Evolutionary conservation across 2,888 invertebrate species (phyloP).

Genomic region (Cephus pygmeus): DNA sequence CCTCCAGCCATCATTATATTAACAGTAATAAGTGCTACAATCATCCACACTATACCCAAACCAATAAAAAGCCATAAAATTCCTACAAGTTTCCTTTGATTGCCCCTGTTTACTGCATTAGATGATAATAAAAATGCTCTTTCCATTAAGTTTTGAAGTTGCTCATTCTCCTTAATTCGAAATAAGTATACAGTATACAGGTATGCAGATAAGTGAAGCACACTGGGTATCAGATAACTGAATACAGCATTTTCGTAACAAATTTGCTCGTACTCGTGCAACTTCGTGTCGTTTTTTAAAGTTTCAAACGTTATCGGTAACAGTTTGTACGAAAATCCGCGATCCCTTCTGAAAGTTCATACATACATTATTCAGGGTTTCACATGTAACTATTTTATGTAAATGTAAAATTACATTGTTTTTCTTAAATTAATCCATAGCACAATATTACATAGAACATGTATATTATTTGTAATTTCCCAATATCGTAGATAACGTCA

Average conservation of each 20-base stretch:
- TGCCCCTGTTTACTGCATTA: slow-evolving; percentile 74
- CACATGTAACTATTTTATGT: not conserved
- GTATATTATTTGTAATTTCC: not conserved
- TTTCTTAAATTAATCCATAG: not conserved
- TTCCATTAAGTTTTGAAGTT: slow-evolving; percentile 85
- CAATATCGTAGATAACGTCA: too few species aligned
- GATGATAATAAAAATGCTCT: slow-evolving; percentile 82
- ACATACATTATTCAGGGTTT: not conserved
- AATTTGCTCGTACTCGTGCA: slow-evolving; percentile 70
- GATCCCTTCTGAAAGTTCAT: slow-evolving; percentile 71
- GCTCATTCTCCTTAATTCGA: slow-evolving; percentile 83
- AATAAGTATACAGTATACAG: slow-evolving; percentile 80
- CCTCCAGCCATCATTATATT: slow-evolving; percentile 75
- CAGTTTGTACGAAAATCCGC: slow-evolving; percentile 76
- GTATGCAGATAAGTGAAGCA: slow-evolving; percentile 79
- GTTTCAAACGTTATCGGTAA: slow-evolving; percentile 39
- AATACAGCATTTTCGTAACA: slow-evolving; percentile 80
- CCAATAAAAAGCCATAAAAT: slow-evolving; percentile 80
- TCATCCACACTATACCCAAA: slow-evolving; percentile 77
- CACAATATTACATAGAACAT: not conserved
- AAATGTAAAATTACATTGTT: not conserved
- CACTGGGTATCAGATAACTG: slow-evolving; percentile 79
- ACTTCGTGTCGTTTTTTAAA: slow-evolving; percentile 49
- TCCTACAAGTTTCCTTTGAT: slow-evolving; percentile 77
- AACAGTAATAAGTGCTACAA: slow-evolving; percentile 74